phyloP scores from a whole-genome alignment of 2,888 invertebrate species.

The Cryptophagus acutangulus region DNA sequence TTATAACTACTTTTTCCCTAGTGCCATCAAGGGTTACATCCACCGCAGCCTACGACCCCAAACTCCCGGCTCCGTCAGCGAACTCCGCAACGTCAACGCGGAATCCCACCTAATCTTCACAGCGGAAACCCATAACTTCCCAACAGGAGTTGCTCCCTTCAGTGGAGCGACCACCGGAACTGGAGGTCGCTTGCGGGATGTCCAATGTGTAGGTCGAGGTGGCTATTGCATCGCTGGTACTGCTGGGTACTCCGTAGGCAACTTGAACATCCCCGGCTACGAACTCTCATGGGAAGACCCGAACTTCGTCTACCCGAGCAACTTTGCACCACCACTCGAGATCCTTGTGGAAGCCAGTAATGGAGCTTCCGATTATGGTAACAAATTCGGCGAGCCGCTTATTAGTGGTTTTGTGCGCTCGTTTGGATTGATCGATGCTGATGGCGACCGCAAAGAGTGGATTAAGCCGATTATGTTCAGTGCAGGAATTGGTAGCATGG shows the following conservation, averaged over 20 bases:
- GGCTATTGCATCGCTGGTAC: conserved; percentile 93
- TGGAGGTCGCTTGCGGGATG: conserved; percentile 91
- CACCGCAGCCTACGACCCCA: conserved; percentile 66
- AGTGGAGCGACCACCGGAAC: conserved; percentile 98
- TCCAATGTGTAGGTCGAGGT: conserved; percentile 91
- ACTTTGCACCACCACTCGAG: conserved; percentile 86
- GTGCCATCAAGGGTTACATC: conserved; percentile 81
- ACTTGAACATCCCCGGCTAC: conserved; percentile 85
- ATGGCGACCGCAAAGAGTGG: conserved; percentile 71
- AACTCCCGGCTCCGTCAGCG: conserved; percentile 60
- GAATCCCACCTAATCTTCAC: conserved; percentile 92
- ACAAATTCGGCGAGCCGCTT: conserved; percentile 97
- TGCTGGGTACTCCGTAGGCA: conserved; percentile 94
- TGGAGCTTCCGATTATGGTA: conserved; percentile 98
- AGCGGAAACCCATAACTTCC: conserved; percentile 98
- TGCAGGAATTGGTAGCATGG: conserved; percentile 90
- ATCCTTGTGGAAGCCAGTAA: conserved; percentile 94
- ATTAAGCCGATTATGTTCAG: conserved; percentile 99
- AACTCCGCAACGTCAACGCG: conserved; percentile 51
- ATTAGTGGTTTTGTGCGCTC: conserved; percentile 87
- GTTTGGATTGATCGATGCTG: conserved; percentile 71
- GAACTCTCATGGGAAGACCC: conserved; percentile 81
- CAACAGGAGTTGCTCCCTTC: conserved; percentile 95
- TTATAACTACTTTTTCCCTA: too few relatives aligned
- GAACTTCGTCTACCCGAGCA: conserved; percentile 70